Evolutionary conservation across 2,113 vertebrate genomes (phyloP).

Genomic region (Sylvicapra grimmia): DNA sequence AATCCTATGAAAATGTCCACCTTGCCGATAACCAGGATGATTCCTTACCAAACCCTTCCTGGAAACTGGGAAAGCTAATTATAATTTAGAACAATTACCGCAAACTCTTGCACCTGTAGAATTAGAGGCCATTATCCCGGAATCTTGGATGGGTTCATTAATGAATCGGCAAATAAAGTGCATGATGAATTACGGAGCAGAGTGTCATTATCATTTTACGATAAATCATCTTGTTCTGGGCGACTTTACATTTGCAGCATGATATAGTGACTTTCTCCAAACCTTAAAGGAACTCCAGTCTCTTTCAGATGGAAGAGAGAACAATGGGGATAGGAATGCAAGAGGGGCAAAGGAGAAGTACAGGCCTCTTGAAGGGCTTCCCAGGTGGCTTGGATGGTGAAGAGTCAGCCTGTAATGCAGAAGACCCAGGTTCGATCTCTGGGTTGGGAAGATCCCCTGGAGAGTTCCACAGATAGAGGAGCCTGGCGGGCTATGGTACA

Average conservation of each 20-base stretch:
- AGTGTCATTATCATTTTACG: conserved; percentile 55
- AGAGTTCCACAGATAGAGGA: not conserved
- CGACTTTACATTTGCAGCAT: conserved; percentile 41
- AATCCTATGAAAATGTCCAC: not conserved
- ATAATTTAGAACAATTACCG: conserved; percentile 49
- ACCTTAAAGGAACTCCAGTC: not conserved
- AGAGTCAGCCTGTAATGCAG: not conserved
- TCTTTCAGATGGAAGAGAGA: not conserved
- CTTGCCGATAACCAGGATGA: conserved; percentile 8
- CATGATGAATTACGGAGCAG: conserved; percentile 34
- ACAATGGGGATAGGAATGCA: not conserved
- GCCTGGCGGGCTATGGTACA: not conserved
- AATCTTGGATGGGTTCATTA: conserved; percentile 61
- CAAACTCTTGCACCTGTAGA: conserved; percentile 49
- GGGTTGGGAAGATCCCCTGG: not conserved
- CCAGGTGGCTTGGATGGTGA: not conserved
- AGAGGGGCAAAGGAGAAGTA: rapidly evolving
- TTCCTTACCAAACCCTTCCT: conserved; percentile 36
- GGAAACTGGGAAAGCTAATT: conserved; percentile 44
- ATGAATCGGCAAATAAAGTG: conserved; percentile 59
- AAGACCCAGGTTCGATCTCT: not conserved
- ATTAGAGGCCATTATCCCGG: conserved; percentile 52
- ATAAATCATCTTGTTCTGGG: conserved; percentile 52
- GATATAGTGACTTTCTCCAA: conserved; percentile 22
- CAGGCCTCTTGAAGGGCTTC: not conserved